Evolutionary conservation across 2,113 vertebrate species (phyloP).

Genomic region (Felis chaus): DNA sequence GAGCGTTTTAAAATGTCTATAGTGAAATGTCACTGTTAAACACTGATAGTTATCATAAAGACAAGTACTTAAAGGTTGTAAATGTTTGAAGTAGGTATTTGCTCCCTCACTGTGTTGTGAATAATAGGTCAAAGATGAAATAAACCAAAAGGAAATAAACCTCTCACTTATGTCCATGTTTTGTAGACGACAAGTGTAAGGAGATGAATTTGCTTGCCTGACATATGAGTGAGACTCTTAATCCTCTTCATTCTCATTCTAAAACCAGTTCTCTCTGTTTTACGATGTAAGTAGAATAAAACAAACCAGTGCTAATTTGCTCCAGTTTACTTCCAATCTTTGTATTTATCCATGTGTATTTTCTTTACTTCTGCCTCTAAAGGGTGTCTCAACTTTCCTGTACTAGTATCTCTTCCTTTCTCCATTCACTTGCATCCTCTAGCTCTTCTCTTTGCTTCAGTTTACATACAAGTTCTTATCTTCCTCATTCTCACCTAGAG

Average conservation of each 20-base stretch:
- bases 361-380: not conserved
- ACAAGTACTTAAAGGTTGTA: not conserved
- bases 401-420: not conserved
- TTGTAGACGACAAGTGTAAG: conserved; percentile 3
- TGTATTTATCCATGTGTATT: not conserved
- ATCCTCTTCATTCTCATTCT: not conserved
- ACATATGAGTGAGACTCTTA: not conserved
- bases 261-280: not conserved
- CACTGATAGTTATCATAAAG: conserved; percentile 3
- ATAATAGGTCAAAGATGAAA: not conserved
- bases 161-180: not conserved
- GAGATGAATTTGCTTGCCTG: conserved; percentile 7
- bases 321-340: conserved; percentile 16
- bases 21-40: conserved; percentile 32
- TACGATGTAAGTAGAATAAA: not conserved
- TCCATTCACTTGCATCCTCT: not conserved
- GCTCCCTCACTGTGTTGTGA: not conserved
- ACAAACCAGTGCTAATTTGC: not conserved
- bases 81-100: conserved; percentile 39
- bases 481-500: not conserved
- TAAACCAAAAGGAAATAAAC: not conserved
- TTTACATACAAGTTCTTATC: not conserved
- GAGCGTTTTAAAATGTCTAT: not conserved
- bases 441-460: not conserved
- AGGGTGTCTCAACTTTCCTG: not conserved